A percentile compares a stretch with the other conserved stretches of the same genome.
These are phyloP conservation scores for Otus sunia DNA, from an alignment of 2,113 vertebrate genomes.

Conservation along the genomic window DNA sequence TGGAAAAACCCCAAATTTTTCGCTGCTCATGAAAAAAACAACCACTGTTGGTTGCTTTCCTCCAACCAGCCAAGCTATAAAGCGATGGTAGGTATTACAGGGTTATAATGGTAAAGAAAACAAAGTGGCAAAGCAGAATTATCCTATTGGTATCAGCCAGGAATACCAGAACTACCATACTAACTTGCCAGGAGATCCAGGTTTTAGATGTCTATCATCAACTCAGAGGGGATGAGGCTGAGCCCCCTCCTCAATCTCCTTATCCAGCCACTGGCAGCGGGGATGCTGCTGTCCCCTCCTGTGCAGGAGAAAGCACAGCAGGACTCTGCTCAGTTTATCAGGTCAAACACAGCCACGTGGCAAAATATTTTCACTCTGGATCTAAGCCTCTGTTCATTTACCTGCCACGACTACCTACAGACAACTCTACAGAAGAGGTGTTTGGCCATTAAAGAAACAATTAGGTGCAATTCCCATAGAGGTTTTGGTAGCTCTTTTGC, in stretches of 20 bases:
- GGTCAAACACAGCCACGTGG: background rate
- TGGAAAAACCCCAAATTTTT: background rate
- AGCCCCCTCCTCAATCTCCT: background rate
- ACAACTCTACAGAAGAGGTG: background rate
- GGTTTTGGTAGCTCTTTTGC: background rate
- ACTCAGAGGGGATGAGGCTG: background rate
- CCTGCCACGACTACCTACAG: background rate
- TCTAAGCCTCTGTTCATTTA: background rate
- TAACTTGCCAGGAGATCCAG: background rate
- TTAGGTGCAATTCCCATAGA: background rate
- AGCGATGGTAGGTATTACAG: too few species aligned
- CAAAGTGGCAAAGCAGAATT: background rate
- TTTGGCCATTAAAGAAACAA: background rate
- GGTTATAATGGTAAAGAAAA: background rate
- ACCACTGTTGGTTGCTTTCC: background rate
- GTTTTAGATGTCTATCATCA: background rate
- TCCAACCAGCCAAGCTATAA: background rate
- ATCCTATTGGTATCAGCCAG: background rate
- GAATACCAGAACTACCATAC: background rate
- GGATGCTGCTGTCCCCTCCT: background rate
- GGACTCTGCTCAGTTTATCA: background rate
- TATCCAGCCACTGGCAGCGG: background rate
- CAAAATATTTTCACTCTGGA: background rate
- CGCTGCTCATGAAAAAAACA: background rate
- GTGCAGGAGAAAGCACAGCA: fast-evolving